Evolutionary conservation across 2,113 vertebrate species (phyloP), one percentile per base, ranked within the genome.

Genomic region (Ardeotis arabs): DNA sequence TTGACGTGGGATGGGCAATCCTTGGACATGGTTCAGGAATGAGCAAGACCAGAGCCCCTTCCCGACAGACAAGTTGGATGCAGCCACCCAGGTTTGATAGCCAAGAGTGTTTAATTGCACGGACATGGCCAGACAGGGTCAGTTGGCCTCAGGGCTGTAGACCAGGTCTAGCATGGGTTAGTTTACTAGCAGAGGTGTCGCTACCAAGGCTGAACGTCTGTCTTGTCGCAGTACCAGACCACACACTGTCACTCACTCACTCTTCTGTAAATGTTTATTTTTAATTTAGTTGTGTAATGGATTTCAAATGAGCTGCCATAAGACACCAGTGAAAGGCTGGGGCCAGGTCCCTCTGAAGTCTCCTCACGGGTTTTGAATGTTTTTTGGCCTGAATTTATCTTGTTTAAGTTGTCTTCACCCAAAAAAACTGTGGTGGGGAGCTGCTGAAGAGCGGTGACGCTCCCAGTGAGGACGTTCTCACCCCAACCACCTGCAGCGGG

Each of bases 251-350:
- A 75, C 63, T 31, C 10, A 0, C 84, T 91, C 78, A 82, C n/a
- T 88, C 67, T 83, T 85, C 93, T 94, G 84, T 88, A 96, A 94
- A 91, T 96, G 88, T 95, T 97, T 95, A 91, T 95, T 96, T 96
- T 95, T 59, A 59, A 81, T 89, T 93, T 12, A 3, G 47, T 77
- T 88, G 67, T 4, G 31, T 80, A 94, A 95, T 95, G 93, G 95
- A 66, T 97, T 94, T 96, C 78, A 55, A 93, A 94, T 8, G 81
- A 96, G 67, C 90, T 97, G 96, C 84, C 82, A 11, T 41, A 14
- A 95, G 90, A 95, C 58, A 66, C 24, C 45, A 75, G 69, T 76
- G 84, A 95, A 75, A 93, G 70, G 81, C 77, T 78, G 76, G 56
- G 89, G 55, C 29, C 52, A 18, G 6, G 7, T 68, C 77, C 74